Percentiles rank a stretch among this genome's conserved stretches.
Evolutionary conservation across 2,113 vertebrate genomes (phyloP).

Genomic region (Hylia prasina): DNA sequence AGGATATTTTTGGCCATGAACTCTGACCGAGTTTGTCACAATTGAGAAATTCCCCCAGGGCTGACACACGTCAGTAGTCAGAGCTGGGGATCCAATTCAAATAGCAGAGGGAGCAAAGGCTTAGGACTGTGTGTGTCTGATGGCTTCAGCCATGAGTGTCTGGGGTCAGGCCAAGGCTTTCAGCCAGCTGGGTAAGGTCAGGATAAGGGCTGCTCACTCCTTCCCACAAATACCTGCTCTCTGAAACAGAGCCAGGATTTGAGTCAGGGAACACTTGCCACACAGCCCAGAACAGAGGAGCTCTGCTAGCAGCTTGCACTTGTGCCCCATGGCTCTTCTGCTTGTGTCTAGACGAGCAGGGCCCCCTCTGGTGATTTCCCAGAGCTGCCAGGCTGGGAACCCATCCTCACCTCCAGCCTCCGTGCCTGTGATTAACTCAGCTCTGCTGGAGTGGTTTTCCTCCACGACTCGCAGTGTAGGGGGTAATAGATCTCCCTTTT

Average conservation of each 20-base stretch:
- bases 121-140: not conserved
- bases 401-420: not conserved
- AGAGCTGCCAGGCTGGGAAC: not conserved
- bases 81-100: not conserved
- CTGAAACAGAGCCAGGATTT: not conserved
- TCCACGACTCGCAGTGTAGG: fast-evolving
- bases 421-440: not conserved
- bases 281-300: not conserved
- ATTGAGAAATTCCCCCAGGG: not conserved
- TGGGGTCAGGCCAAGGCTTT: not conserved
- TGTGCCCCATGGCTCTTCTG: not conserved
- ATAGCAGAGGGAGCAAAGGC: slow-evolving; percentile 17
- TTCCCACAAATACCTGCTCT: not conserved
- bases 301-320: not conserved
- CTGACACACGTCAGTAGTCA: not conserved
- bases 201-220: not conserved
- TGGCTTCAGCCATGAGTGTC: not conserved
- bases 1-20: not conserved
- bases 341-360: not conserved
- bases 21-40: not conserved
- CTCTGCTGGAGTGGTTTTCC: not conserved
- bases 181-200: not conserved
- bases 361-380: too few species aligned
- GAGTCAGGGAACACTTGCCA: not conserved
- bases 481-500: not conserved